These are phyloP conservation scores for Macropodus opercularis DNA, from an alignment of 2,797 vertebrate genomes.

Conservation along the genomic window DNA sequence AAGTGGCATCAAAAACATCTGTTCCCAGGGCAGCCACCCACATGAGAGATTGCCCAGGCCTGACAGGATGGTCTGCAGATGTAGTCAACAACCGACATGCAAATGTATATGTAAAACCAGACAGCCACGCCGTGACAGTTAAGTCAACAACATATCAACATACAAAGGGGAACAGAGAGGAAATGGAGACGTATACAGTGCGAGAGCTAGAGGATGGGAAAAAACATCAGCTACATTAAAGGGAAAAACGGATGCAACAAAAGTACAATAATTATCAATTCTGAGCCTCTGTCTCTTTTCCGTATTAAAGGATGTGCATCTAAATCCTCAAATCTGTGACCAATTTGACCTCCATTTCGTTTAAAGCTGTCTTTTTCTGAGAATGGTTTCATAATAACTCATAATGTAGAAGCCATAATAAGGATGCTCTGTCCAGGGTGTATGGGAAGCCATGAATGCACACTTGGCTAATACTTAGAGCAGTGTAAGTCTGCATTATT, in stretches of 20 bases:
- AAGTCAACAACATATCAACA: constrained; percentile 51
- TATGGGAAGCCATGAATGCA: constrained; percentile 46
- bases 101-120: constrained; percentile 63
- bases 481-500: constrained; percentile 63
- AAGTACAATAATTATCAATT: constrained; percentile 22
- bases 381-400: constrained; percentile 23
- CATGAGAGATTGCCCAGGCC: constrained; percentile 50
- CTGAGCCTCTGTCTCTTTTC: constrained; percentile 19
- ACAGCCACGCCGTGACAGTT: constrained; percentile 55
- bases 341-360: constrained; percentile 49
- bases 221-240: constrained; percentile 7
- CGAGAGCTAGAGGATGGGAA: not conserved
- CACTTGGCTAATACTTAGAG: constrained; percentile 46
- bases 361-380: constrained; percentile 28
- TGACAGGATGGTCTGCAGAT: constrained; percentile 70
- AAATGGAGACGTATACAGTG: constrained; percentile 12
- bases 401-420: constrained; percentile 49
- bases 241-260: constrained; percentile 19
- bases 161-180: constrained; percentile 15
- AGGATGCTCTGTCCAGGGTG: constrained; percentile 27
- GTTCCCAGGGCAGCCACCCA: constrained; percentile 69
- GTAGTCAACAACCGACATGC: constrained; percentile 61
- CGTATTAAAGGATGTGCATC: constrained; percentile 20
- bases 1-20: constrained; percentile 81
- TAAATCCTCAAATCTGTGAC: constrained; percentile 28